phyloP scores from a whole-genome alignment of 2,888 invertebrate genomes.

The Cheilosia scutellata region DNA sequence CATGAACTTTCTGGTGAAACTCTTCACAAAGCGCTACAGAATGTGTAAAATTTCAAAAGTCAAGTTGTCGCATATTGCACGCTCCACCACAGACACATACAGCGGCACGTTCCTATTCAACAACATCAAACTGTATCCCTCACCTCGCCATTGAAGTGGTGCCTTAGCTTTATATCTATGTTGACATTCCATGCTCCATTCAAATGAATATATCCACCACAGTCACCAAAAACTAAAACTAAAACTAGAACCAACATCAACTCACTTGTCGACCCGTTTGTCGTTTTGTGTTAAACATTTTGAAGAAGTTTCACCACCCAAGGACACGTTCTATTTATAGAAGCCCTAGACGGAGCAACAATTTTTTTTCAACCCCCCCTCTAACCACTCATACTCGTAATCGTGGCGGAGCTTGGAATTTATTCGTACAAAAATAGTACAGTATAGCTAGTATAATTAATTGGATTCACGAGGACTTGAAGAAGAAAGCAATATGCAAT shows the following conservation, averaged over 20 bases:
- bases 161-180: slow-evolving; percentile 10
- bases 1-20: too few species aligned
- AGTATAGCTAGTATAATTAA: slow-evolving; percentile 51
- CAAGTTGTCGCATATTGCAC: slow-evolving; percentile 8
- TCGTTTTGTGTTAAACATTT: slow-evolving; percentile 43
- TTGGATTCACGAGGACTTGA: slow-evolving; percentile 50
- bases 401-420: neutral
- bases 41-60: slow-evolving; percentile 14
- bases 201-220: slow-evolving; percentile 7
- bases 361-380: slow-evolving; percentile 17
- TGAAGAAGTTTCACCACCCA: slow-evolving; percentile 49
- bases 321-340: slow-evolving; percentile 66
- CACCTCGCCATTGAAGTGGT: slow-evolving; percentile 10
- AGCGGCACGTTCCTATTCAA: slow-evolving; percentile 2
- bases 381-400: slow-evolving; percentile 11
- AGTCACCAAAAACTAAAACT: slow-evolving; percentile 7
- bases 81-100: neutral
- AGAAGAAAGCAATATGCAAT: slow-evolving; percentile 18
- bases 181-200: slow-evolving; percentile 13
- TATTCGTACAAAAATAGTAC: neutral
- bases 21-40: neutral
- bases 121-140: slow-evolving; percentile 9
- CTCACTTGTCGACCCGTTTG: slow-evolving; percentile 59
- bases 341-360: slow-evolving; percentile 50
- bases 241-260: slow-evolving; percentile 34